Evolutionary conservation across 2,888 invertebrate genomes (phyloP), one percentile per base, ranked within the genome.

Genomic region (Eristalis pertinax): DNA sequence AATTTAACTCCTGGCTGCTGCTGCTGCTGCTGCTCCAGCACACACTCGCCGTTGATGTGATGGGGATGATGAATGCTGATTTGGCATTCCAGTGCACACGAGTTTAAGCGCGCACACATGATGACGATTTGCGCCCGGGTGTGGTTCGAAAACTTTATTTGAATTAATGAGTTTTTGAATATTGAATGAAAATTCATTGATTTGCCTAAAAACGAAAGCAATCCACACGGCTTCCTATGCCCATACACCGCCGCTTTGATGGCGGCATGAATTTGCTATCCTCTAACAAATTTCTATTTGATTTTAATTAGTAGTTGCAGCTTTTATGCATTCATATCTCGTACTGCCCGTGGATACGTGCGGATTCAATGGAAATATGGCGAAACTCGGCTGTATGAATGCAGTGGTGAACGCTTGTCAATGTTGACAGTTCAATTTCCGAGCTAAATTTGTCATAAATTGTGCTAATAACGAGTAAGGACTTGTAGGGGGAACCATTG

Each of bases 81-180:
- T 76, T 76, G 65, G 70, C 76, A 75, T 76, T 75, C 43, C 41
- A 82, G 22, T 69, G 76, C 22, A 75, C 75, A 75, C 56, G 68
- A 68, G 67, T 22, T 41, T 41, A 60, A 24, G 68, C 43, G 58
- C 35, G 58, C 35, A 50, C 58, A 38, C 38, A 38, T 38, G 38
- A 38, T 38, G 63, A 56, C 63, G 63, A 68, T 80, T 68, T 74
- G 67, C 43, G n/a, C 56, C 13, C n/a, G 56, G 10, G 19, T 24
- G 60, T 24, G 60, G 2, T 65, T 60, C 13, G 15, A 35, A 56
- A 70, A 82, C 26, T 82, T 76, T 82, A 72, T 82, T 82, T 76
- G 76, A 82, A 76, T 82, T 76, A 82, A 82, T 76, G 76, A 76
- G 82, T 72, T 82, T 76, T 82, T 76, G 82, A 82, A 82, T 82